Evolutionary conservation across 2,888 invertebrate species (phyloP).

Genomic region (Lasioglossum vierecki): DNA sequence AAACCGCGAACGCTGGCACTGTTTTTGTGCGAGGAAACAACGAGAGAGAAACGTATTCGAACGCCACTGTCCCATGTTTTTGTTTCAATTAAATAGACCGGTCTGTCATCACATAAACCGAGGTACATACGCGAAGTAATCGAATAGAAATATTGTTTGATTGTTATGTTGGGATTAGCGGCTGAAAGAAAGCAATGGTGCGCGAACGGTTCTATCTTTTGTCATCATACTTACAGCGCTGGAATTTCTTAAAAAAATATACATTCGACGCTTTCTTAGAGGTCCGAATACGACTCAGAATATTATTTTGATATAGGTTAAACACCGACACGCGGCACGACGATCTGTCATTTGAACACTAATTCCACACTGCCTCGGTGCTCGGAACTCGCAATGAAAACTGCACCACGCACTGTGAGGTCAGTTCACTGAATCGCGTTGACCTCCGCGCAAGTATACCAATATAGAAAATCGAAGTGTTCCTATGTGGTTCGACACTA

Average conservation of each 20-base stretch:
- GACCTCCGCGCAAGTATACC: constrained; percentile 64
- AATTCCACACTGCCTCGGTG: constrained; percentile 36
- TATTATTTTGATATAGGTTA: constrained; percentile 38
- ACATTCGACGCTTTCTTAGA: neutral
- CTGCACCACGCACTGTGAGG: constrained; percentile 65
- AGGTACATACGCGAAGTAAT: neutral
- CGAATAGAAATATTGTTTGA: neutral
- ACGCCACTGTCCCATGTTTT: neutral
- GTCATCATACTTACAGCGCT: constrained; percentile 16
- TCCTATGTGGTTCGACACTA: constrained; percentile 28
- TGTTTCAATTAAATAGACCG: neutral
- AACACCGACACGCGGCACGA: constrained; percentile 21
- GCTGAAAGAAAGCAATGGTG: neutral
- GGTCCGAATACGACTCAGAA: neutral
- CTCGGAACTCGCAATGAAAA: constrained; percentile 52
- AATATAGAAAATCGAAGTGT: constrained; percentile 52
- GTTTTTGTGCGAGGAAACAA: neutral
- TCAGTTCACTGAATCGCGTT: constrained; percentile 65
- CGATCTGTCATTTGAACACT: constrained; percentile 55
- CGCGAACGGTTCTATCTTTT: neutral
- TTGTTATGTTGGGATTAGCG: neutral
- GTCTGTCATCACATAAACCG: neutral
- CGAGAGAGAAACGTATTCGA: neutral
- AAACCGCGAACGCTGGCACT: neutral
- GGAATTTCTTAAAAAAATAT: constrained; percentile 13